Evolutionary conservation across 2,113 vertebrate genomes (phyloP).

Genomic region (Rhea pennata): DNA sequence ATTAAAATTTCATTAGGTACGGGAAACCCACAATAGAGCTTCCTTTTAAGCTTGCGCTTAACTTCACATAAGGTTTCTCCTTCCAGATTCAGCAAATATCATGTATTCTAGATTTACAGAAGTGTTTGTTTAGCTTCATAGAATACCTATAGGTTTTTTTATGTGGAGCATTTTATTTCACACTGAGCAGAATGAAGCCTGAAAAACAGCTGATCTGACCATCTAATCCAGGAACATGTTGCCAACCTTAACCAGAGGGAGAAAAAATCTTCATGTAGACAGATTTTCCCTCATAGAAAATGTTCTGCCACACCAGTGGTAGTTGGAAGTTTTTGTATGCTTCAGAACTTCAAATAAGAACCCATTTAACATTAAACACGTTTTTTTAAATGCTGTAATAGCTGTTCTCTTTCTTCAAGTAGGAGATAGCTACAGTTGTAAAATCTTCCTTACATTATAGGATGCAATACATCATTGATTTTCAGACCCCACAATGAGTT

Average conservation of each 20-base stretch:
- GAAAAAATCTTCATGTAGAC: background rate
- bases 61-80: background rate
- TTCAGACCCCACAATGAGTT: background rate
- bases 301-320: background rate
- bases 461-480: background rate
- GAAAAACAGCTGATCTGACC: background rate
- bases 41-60: background rate
- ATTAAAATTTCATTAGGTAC: background rate
- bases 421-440: background rate
- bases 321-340: background rate
- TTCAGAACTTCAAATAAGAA: background rate
- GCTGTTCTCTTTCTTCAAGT: background rate
- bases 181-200: background rate
- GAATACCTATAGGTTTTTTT: background rate
- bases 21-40: background rate
- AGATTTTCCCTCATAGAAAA: accelerated
- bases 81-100: background rate
- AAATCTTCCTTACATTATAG: background rate
- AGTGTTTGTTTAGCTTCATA: background rate
- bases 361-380: background rate
- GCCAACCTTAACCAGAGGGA: background rate
- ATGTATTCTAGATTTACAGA: background rate
- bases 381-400: background rate
- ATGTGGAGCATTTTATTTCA: background rate
- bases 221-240: background rate